phyloP scores from a whole-genome alignment of 37 sponge, comb jelly and placozoan species.

The Beroe forskalii region DNA sequence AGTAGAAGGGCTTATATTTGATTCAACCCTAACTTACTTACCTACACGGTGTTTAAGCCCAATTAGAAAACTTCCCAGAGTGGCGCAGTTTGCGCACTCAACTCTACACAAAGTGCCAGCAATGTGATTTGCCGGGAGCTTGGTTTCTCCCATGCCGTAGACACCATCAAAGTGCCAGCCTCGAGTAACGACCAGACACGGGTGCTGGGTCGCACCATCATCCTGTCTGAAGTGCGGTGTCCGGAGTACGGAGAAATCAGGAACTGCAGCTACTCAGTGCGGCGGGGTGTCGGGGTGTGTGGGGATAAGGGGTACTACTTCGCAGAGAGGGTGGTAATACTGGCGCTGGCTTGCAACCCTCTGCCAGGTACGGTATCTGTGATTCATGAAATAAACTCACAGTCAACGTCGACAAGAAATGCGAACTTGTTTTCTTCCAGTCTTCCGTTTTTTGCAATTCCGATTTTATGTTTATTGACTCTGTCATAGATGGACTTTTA shows the following conservation, averaged over 20 bases:
- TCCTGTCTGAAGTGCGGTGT: background rate
- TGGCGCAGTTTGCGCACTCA: background rate
- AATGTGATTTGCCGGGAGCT: background rate
- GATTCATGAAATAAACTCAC: too few species aligned
- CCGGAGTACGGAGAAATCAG: background rate
- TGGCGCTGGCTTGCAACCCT: background rate
- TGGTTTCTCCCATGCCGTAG: background rate
- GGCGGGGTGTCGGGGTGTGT: background rate
- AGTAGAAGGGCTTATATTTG: too few species aligned
- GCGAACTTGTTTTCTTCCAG: too few species aligned
- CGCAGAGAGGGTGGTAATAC: background rate
- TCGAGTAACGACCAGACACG: background rate
- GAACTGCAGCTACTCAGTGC: background rate
- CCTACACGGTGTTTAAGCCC: too few species aligned
- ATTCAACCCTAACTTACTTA: too few species aligned
- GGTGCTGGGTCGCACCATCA: background rate
- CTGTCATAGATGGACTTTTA: too few species aligned
- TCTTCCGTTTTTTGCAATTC: too few species aligned
- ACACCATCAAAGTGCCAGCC: background rate
- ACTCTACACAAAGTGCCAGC: background rate
- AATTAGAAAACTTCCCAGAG: too few species aligned
- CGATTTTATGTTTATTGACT: too few species aligned
- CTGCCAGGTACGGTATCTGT: background rate
- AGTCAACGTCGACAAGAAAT: too few species aligned
- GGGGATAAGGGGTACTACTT: background rate